These are phyloP conservation scores for Drosophila nebulosa DNA, from an alignment of 1,140 invertebrate genomes.

Conservation along the genomic window DNA sequence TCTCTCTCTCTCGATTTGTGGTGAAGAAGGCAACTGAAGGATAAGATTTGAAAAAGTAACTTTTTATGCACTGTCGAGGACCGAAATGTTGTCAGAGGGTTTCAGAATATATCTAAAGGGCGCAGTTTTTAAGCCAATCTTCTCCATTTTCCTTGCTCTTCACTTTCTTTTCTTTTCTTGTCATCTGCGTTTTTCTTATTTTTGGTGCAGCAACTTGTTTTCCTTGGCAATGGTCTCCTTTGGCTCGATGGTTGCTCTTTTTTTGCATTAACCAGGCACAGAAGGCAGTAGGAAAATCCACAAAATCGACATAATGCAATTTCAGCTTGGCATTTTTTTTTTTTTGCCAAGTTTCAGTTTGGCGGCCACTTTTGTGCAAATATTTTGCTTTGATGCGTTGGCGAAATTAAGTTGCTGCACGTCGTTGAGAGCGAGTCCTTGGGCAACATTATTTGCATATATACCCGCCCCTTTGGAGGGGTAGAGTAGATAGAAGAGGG, in stretches of 20 bases:
- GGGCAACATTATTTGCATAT: neutral
- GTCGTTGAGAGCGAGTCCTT: neutral
- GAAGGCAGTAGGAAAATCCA: conserved; percentile 44
- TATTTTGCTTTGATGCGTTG: conserved; percentile 9
- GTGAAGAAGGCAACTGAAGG: conserved; percentile 14
- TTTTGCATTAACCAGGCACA: conserved; percentile 19
- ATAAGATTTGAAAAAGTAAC: conserved; percentile 44
- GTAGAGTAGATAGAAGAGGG: too few relatives aligned
- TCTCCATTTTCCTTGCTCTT: conserved; percentile 18
- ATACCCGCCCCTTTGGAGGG: too few relatives aligned
- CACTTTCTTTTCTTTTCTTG: conserved; percentile 24
- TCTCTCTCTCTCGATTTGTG: too few relatives aligned
- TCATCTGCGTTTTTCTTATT: conserved; percentile 8
- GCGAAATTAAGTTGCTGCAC: conserved; percentile 2
- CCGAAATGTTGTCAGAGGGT: conserved; percentile 40
- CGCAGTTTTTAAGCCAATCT: conserved; percentile 39
- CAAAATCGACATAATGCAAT: conserved; percentile 78
- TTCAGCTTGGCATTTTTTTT: conserved; percentile 50
- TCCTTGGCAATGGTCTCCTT: neutral
- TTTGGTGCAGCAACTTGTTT: neutral
- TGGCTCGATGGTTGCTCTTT: neutral
- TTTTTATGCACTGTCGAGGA: conserved; percentile 40
- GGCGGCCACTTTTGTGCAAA: conserved; percentile 26
- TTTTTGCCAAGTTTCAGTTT: conserved; percentile 20
- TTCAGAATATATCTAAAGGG: conserved; percentile 38